phyloP scores from a whole-genome alignment of 2,888 invertebrate species.

The Gastracanthus pulcherrimus region DNA sequence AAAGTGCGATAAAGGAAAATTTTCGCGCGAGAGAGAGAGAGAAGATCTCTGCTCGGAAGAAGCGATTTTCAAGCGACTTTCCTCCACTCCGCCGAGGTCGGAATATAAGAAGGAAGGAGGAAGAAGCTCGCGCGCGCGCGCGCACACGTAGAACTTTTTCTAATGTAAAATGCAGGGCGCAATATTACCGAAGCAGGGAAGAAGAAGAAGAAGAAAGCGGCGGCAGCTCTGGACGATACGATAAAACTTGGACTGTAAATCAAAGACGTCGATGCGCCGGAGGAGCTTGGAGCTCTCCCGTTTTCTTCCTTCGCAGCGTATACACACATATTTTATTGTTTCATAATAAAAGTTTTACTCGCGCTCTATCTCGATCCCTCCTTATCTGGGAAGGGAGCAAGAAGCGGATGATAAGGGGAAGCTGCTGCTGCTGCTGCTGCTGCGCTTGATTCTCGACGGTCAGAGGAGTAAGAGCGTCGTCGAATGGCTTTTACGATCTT shows the following conservation, averaged over 20 bases:
- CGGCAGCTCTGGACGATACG: slow-evolving; percentile 63
- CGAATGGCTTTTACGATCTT: slow-evolving; percentile 67
- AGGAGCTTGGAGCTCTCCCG: neutral
- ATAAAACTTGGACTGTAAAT: slow-evolving; percentile 75
- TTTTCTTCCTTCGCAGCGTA: neutral
- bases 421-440: neutral
- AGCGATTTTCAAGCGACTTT: slow-evolving; percentile 39
- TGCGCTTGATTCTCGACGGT: neutral
- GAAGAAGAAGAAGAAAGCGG: neutral
- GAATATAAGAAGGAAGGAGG: neutral
- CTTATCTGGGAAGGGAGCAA: too few relatives aligned
- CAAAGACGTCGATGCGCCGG: slow-evolving; percentile 65
- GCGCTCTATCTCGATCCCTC: slow-evolving; percentile 1
- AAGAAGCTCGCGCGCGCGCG: slow-evolving; percentile 44
- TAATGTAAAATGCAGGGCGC: slow-evolving; percentile 72
- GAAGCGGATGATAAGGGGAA: slow-evolving; percentile 10
- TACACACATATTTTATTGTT: slow-evolving; percentile 73
- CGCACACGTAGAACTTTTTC: slow-evolving; percentile 64
- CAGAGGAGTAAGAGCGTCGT: slow-evolving; percentile 18
- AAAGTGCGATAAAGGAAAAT: slow-evolving; percentile 60
- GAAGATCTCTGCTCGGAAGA: neutral
- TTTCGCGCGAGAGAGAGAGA: slow-evolving; percentile 48
- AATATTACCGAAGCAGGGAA: slow-evolving; percentile 67
- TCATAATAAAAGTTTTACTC: slow-evolving; percentile 74
- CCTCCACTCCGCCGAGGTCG: slow-evolving; percentile 16